These are phyloP conservation scores for Gobius niger DNA, from an alignment of 2,113 vertebrate genomes.

Conservation along the genomic window DNA sequence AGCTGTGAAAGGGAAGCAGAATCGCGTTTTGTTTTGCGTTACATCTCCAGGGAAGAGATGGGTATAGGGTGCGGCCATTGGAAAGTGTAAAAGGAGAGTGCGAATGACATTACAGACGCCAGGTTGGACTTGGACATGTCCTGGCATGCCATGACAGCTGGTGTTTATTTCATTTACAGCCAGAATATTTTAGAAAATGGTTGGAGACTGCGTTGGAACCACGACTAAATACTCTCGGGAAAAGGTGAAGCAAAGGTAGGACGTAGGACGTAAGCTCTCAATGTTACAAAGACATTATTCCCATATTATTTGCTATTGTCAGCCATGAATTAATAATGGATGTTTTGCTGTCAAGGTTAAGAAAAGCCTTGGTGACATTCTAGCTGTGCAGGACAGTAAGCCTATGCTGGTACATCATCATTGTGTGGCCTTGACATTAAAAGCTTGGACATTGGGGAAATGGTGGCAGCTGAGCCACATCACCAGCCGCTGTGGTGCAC, in stretches of 20 bases:
- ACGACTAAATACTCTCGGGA: background rate
- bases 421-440: conserved; percentile 13
- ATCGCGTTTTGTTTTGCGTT: conserved; percentile 44
- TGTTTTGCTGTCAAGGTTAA: background rate
- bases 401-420: background rate
- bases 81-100: conserved; percentile 18
- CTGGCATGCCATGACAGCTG: background rate
- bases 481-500: conserved; percentile 47
- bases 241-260: background rate
- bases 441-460: conserved; percentile 51
- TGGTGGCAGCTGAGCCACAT: conserved; percentile 57
- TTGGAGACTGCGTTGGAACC: background rate
- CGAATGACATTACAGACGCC: conserved; percentile 2
- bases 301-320: background rate
- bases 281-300: background rate
- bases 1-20: conserved; percentile 49
- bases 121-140: too few species aligned
- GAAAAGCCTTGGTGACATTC: background rate
- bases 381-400: background rate
- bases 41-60: conserved; percentile 59
- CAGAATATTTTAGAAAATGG: too few species aligned
- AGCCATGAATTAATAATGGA: background rate
- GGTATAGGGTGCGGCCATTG: conserved; percentile 71
- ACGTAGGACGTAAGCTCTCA: background rate
- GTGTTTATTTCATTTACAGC: background rate